Evolutionary conservation across 2,888 invertebrate genomes (phyloP).

Genomic region (Sesia apiformis): DNA sequence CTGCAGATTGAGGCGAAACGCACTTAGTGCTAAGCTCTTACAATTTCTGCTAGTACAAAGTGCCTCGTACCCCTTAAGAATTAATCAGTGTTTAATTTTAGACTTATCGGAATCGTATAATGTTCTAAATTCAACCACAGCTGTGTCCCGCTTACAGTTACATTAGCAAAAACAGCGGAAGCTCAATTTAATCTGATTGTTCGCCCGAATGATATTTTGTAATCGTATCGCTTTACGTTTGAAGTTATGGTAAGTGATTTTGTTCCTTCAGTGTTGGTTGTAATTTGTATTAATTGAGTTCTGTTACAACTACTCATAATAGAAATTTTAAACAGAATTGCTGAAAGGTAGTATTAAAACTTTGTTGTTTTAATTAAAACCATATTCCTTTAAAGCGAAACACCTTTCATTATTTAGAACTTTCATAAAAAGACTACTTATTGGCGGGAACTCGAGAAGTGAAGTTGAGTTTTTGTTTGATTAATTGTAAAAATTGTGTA

Average conservation of each 20-base stretch:
- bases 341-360: no score
- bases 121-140: constrained; percentile 30
- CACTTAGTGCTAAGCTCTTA: constrained; percentile 16
- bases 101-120: constrained; percentile 34
- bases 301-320: no score
- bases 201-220: constrained; percentile 40
- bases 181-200: constrained; percentile 9
- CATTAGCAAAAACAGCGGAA: constrained; percentile 21
- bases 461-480: no score
- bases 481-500: no score
- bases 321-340: no score
- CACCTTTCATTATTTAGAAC: no score
- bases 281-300: no score
- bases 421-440: no score
- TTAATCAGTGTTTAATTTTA: constrained; percentile 28
- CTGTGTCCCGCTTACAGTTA: constrained; percentile 17
- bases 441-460: no score
- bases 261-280: constrained; percentile 9
- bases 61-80: neutral
- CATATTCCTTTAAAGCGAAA: no score
- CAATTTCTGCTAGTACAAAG: neutral
- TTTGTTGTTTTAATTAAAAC: no score
- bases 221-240: constrained; percentile 32
- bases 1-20: constrained; percentile 12
- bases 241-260: constrained; percentile 44